These are phyloP conservation scores for Smutsia temminckii DNA, from an alignment of 2,797 vertebrate species.

Conservation along the genomic window DNA sequence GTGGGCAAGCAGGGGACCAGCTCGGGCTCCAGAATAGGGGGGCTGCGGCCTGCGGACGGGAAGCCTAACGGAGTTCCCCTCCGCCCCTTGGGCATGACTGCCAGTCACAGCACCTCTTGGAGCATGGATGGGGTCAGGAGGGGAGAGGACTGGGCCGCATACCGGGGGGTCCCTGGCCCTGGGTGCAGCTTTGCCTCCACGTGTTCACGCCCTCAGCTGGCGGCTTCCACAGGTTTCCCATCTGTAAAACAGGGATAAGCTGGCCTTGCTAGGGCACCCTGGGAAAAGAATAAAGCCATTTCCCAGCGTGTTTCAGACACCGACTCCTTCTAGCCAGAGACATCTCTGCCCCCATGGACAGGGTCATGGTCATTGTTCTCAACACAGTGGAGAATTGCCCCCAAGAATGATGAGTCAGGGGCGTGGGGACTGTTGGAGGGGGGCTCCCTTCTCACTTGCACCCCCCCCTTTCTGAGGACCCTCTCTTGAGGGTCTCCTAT, in stretches of 20 bases:
- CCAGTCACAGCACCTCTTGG: background rate
- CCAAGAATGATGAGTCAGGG: background rate
- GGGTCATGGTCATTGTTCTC: background rate
- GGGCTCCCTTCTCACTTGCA: background rate
- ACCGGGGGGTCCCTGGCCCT: background rate
- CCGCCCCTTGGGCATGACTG: background rate
- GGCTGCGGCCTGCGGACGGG: background rate
- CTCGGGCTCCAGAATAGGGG: background rate
- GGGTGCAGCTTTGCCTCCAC: background rate
- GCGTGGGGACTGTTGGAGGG: fast-evolving
- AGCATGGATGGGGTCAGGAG: background rate
- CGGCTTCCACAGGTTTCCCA: no score
- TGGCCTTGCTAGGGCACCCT: background rate
- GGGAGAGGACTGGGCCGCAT: background rate
- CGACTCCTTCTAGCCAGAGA: background rate
- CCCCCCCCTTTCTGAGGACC: background rate
- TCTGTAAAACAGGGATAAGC: background rate
- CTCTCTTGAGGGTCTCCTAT: background rate
- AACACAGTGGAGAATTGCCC: background rate
- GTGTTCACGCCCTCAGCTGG: no score
- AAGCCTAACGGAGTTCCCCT: background rate
- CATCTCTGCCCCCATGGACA: fast-evolving
- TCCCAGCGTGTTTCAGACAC: background rate
- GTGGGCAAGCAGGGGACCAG: background rate
- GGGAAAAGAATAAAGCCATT: background rate